Base-by-base conservation (phyloP, 2,888 invertebrate genomes). In the Andrena chrysosceles region DNA sequence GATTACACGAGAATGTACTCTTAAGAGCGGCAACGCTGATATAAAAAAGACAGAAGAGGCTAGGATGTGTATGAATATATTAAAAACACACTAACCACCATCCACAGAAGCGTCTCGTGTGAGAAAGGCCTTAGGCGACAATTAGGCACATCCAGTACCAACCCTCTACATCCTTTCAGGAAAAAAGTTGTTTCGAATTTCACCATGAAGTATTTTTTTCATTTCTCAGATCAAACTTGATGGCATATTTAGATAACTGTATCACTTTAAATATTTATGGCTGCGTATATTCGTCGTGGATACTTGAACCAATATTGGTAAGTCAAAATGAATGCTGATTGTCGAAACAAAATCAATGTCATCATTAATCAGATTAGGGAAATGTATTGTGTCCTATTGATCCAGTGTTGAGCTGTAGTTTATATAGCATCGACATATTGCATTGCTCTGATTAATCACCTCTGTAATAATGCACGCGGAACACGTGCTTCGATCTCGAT, bases 341-440 rank as follows among this genome's bases (percentile, higher is more conserved):
- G 75, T 60, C 59, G 56, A 56, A 84, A 86, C 71, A 62, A 86
- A 86, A 87, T 88, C 86, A 86, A 81, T 81, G 83, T 75, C 79
- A 75, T 76, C 85, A 72, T 84, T 84, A 74, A 88, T 87, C 84
- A 80, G 88, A 80, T 87, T 87, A 88, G 74, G 81, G 66, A 69
- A 77, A 88, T 68, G 77, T 76, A 83, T 83, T 77, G 77, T 77
- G 76, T 64, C 52, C 16, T 85, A 85, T 84, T 77, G 83, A 84
- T 83, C 78, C 71, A 63, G 33, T 63, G 78, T 81, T 83, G 77
- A 84, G 81, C 77, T 81, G 62, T 70, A 82, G 71, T 86, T 83
- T 83, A 87, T 87, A 85, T 68, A 87, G 81, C 69, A 72, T 73
- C 69, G 74, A 76, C 71, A 76, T 87, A 87, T 87, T 77, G 87